Percentiles rank a stretch among this genome's conserved stretches.
Conservation (phyloP, 2,797 vertebrate species). For the Thamnophis elegans region DNA sequence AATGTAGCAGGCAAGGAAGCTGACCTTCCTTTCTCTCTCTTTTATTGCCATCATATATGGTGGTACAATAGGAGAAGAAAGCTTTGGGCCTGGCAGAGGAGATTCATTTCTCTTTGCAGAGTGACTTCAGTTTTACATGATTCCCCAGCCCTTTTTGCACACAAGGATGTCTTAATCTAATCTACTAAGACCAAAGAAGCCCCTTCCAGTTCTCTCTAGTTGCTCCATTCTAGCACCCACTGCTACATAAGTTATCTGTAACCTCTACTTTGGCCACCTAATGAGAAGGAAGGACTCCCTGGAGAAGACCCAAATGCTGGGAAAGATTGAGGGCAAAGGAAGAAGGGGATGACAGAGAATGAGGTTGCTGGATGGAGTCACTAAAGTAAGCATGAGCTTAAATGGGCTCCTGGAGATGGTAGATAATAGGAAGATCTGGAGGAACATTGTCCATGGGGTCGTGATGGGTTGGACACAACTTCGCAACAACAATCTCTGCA, state of each 20-base stretch:
- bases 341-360: no score
- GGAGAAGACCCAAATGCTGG: no score
- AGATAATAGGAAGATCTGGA: no score
- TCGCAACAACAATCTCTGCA: not conserved
- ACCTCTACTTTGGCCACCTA: no score
- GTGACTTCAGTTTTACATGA: not conserved
- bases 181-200: not conserved
- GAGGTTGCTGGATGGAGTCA: no score
- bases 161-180: not conserved
- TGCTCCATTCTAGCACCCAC: not conserved
- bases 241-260: not conserved
- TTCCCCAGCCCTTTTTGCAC: not conserved
- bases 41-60: not conserved
- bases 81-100: not conserved
- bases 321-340: no score
- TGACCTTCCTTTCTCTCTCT: not conserved
- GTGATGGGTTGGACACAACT: no score
- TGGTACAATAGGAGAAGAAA: not conserved
- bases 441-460: no score
- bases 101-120: not conserved
- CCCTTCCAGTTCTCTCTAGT: not conserved
- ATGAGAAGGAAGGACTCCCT: no score
- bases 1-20: not conserved
- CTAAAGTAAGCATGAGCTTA: no score
- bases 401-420: no score